A percentile compares a stretch with the other conserved stretches of the same genome.
phyloP scores from a whole-genome alignment of 2,888 invertebrate species.

The Chydorus sphaericus region DNA sequence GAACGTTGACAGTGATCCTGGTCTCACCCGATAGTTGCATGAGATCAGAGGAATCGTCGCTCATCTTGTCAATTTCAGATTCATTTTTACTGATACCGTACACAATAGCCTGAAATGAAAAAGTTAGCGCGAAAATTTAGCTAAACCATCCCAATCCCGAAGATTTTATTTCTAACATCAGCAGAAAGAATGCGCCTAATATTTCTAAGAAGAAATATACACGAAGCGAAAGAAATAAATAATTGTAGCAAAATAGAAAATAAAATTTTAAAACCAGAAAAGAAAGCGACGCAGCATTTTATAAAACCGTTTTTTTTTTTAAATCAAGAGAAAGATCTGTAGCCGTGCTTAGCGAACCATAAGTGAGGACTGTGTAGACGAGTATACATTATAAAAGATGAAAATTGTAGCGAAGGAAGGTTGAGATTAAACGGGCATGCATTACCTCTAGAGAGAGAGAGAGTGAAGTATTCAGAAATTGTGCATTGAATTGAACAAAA shows the following conservation, averaged over 20 bases:
- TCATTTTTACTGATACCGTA: conserved; percentile 67
- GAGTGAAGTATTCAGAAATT: too few species aligned
- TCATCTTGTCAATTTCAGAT: conserved; percentile 69
- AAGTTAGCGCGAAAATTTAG: neutral
- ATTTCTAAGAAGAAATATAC: neutral
- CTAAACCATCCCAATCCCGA: conserved; percentile 2
- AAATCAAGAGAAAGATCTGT: too few species aligned
- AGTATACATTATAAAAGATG: too few species aligned
- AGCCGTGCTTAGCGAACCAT: too few species aligned
- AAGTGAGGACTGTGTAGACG: too few species aligned
- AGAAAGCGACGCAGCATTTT: neutral
- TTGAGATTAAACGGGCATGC: neutral
- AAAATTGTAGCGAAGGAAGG: too few species aligned
- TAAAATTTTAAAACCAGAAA: neutral
- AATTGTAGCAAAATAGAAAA: neutral
- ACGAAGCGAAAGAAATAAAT: neutral
- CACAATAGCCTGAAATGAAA: conserved; percentile 44
- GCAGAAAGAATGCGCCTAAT: neutral
- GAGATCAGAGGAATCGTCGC: conserved; percentile 69
- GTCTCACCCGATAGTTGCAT: conserved; percentile 59
- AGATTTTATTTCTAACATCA: too few species aligned
- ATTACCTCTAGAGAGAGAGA: neutral
- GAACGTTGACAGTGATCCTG: conserved; percentile 70
- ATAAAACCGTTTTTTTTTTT: too few species aligned
- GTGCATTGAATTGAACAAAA: too few species aligned